phyloP scores from a whole-genome alignment of 2,888 invertebrate species.

The Uloborus plumipes region DNA sequence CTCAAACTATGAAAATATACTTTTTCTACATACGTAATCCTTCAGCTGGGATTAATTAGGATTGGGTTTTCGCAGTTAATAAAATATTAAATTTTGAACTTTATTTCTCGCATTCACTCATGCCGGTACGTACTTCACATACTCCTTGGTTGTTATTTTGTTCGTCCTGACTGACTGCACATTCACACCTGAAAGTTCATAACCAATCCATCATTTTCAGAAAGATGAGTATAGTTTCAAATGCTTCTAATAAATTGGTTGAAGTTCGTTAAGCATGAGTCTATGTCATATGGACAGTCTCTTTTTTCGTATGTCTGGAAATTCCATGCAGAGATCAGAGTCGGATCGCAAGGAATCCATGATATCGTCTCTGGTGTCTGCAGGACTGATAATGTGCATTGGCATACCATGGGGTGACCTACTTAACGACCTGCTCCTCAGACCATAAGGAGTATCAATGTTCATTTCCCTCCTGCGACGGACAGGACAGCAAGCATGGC shows the following conservation, averaged over 20 bases:
- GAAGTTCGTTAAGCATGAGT: slow-evolving; percentile 54
- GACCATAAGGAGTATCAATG: slow-evolving; percentile 54
- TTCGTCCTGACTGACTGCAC: too few relatives aligned
- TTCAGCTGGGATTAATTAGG: too few relatives aligned
- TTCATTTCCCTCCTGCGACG: slow-evolving; percentile 74
- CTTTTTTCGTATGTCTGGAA: slow-evolving; percentile 58
- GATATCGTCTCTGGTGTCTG: slow-evolving; percentile 54
- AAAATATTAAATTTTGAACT: too few relatives aligned
- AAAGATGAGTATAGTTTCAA: too few relatives aligned
- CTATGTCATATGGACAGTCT: slow-evolving; percentile 63
- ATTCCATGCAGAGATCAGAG: slow-evolving; percentile 53
- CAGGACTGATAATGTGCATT: slow-evolving; percentile 53
- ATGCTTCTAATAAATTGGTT: slow-evolving; percentile 41
- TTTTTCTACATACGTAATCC: too few relatives aligned
- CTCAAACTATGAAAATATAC: too few relatives aligned
- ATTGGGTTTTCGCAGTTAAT: too few relatives aligned
- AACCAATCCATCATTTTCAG: too few relatives aligned
- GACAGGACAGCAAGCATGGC: slow-evolving; percentile 73
- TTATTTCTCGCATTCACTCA: too few relatives aligned
- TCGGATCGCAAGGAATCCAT: slow-evolving; percentile 53
- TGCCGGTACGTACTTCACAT: too few relatives aligned
- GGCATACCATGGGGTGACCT: slow-evolving; percentile 47
- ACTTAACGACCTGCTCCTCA: slow-evolving; percentile 52
- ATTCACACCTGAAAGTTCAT: too few relatives aligned
- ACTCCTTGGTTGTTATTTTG: too few relatives aligned